Percentiles rank a stretch among this genome's conserved stretches.
These are phyloP conservation scores for Callocephalon fimbriatum DNA, from an alignment of 2,113 vertebrate species.

Conservation along the genomic window DNA sequence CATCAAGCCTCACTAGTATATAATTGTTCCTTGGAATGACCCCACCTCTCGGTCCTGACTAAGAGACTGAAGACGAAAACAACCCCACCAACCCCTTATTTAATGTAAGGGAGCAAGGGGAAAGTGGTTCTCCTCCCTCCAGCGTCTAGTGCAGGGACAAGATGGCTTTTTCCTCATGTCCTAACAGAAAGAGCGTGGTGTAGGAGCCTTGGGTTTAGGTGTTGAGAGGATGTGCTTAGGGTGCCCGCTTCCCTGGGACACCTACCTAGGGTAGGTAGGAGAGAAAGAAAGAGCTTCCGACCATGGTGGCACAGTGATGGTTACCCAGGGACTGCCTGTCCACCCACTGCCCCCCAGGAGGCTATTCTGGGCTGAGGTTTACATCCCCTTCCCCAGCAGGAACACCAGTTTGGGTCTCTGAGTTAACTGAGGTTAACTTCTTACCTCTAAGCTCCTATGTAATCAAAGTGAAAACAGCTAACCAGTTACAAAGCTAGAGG, in stretches of 20 bases:
- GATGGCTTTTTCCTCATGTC: background rate
- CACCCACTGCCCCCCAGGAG: background rate
- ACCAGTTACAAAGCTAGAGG: background rate
- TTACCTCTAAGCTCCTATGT: background rate
- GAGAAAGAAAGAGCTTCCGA: background rate
- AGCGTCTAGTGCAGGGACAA: rapidly evolving
- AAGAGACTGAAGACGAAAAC: background rate
- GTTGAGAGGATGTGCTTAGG: background rate
- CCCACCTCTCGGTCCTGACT: background rate
- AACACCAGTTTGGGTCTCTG: background rate
- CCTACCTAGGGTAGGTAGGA: background rate
- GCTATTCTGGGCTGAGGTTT: background rate
- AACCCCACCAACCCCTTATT: background rate
- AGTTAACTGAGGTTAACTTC: background rate
- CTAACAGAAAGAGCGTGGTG: background rate
- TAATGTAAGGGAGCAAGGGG: background rate
- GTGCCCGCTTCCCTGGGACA: background rate
- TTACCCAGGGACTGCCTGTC: background rate
- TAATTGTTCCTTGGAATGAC: background rate
- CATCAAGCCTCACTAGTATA: background rate
- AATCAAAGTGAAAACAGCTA: background rate
- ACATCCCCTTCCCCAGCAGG: background rate
- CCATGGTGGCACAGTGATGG: background rate
- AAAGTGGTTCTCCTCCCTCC: background rate
- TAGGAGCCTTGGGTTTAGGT: background rate